Base-by-base conservation (phyloP, 2,888 invertebrate species). In the Endotricha flammealis region DNA sequence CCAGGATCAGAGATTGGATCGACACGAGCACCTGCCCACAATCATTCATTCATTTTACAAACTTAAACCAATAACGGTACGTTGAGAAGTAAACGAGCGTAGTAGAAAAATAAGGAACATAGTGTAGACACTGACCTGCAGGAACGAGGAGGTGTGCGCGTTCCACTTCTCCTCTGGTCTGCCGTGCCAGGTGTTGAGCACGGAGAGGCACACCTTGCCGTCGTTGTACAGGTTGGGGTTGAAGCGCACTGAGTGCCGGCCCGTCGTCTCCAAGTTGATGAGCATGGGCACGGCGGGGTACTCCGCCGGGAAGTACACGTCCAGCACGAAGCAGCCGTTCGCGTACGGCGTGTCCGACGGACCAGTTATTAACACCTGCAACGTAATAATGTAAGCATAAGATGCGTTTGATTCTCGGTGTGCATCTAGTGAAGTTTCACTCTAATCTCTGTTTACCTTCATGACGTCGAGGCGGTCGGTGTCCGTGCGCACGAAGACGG, bases 101-200 rank as follows among this genome's bases (percentile, higher is more conserved):
- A 4, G 4, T 3, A 16, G n/a, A 10, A 9, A 12, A 8, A 17
- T 5, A 22, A 13, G n/a, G 4, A 24, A 12, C 4, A 24, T 10
- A 36, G 11, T 34, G 36, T 7, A 33, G 16, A 10, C 9, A 36
- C 24, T 20, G 45, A 90, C 90, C 88, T 94, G 94, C 42, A 97
- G 88, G 67, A 98, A 96, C 73, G 96, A 96, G 28, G 96, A 97
- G 0, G 97, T 97, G 73, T 96, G 95, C 43, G 97, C 93, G 82
- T 96, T 97, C 97, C 97, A 98, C 75, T 97, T 96, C 81, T 98
- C 98, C 81, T 97, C 97, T 12, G 97, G 97, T 35, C 97, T 88
- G 4, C 97, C 97, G 75, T 97, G 97, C 97, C 97, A 98, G 2
- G 97, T 98, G 82, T 97, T 97, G 48, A 98, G 88, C 48, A 98